A percentile compares a stretch with the other conserved stretches of the same genome.
phyloP scores from a whole-genome alignment of 2,113 vertebrate species.

The Psittacula cyanocephala region DNA sequence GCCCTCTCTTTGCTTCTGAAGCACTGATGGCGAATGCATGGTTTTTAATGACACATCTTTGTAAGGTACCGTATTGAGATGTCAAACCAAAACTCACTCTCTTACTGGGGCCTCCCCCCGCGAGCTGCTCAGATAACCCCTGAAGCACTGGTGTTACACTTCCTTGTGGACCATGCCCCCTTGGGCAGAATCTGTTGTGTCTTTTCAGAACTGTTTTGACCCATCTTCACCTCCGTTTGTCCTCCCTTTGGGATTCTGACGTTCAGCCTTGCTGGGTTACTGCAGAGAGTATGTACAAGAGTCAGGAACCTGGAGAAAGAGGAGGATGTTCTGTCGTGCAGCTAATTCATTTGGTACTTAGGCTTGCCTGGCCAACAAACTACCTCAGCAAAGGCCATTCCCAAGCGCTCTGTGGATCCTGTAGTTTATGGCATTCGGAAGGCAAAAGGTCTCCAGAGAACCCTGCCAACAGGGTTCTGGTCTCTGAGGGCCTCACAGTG shows the following conservation, averaged over 20 bases:
- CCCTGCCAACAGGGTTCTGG: background rate
- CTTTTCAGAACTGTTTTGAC: background rate
- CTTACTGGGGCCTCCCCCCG: background rate
- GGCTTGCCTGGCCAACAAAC: conserved; percentile 40
- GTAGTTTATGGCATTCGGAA: background rate
- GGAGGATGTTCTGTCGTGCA: background rate
- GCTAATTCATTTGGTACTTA: background rate
- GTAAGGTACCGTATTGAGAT: background rate
- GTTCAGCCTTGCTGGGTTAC: background rate
- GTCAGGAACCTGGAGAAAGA: conserved; percentile 20
- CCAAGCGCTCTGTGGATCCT: background rate
- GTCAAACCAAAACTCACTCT: background rate
- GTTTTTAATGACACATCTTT: background rate
- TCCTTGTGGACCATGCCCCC: background rate
- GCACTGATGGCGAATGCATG: background rate
- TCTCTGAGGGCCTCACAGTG: background rate
- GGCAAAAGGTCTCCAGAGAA: background rate
- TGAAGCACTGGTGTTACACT: background rate
- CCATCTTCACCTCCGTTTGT: background rate
- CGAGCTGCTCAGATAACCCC: background rate
- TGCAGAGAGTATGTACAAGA: background rate
- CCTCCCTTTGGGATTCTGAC: conserved; percentile 1
- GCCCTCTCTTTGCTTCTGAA: background rate
- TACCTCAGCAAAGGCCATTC: conserved; percentile 51
- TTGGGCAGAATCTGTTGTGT: background rate